Base-by-base conservation (phyloP, 2,797 vertebrate species). In the Melanotaenia boesemani region DNA sequence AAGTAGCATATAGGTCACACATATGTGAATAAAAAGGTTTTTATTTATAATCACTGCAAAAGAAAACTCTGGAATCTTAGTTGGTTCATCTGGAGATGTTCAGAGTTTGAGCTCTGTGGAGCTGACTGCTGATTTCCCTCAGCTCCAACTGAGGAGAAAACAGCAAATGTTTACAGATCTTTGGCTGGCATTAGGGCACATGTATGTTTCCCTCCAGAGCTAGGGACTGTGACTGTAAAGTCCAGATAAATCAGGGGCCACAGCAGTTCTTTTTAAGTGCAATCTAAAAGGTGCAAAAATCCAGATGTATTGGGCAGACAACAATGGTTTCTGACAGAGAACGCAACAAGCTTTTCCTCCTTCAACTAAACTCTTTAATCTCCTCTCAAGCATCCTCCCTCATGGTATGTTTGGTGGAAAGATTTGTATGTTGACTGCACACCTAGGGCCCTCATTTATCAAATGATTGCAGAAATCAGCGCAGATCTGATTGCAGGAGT, bases 221-320 rank as follows among this genome's bases (percentile, higher is more conserved):
- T 20, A 1, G 64, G 56, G 44, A 63, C 74, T 65, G 69, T 36
- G 48, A 50, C 76, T 72, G 76, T 72, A 63, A 85, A 86, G 52
- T 72, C 48, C 62, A 69, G 72, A 84, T 80, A 86, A 84, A 88
- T 87, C 74, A 15, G 84, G 79, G 75, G 48, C 70, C 67, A 61
- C 58, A 70, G 77, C 79, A 67, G 68, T 7, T 24, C 39, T 74
- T 54, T 88, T 74, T 62, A 79, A 81, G 70, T 79, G 54, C 54
- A 1, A 44, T 69, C 37, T 75, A 70, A 86, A 83, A 81, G 68
- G 70, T 54, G 60, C 67, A 10, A 44, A 60, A 54, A n/a, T 74
- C 34, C 69, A 67, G 74, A 84, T 44, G 66, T 58, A 70, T 50
- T 18, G 52, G 60, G 74, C 63, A 70, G 60, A 39, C 12, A 1